Percentiles rank a stretch among this genome's conserved stretches.
phyloP scores from a whole-genome alignment of 2,888 invertebrate genomes.

The Calephelis perditalis region DNA sequence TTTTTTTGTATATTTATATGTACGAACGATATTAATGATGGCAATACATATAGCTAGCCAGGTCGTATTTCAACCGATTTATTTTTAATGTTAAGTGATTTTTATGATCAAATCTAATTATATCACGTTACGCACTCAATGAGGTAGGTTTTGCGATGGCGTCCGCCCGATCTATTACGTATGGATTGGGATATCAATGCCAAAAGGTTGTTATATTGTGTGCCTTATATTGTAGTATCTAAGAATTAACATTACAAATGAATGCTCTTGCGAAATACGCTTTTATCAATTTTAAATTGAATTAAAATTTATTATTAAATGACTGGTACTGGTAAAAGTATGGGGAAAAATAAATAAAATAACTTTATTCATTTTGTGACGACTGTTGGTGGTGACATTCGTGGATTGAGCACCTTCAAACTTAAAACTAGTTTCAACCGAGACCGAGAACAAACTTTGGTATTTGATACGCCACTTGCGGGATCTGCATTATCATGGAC shows the following conservation, averaged over 20 bases:
- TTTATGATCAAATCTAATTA: too few species aligned
- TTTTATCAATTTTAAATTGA: neutral
- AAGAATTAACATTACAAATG: neutral
- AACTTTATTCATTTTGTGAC: constrained; percentile 31
- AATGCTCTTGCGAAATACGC: neutral
- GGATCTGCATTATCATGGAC: constrained; percentile 91
- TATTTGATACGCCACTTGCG: constrained; percentile 88
- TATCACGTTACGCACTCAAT: too few species aligned
- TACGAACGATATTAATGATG: too few species aligned
- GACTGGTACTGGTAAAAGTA: constrained; percentile 10
- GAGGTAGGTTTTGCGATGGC: too few species aligned
- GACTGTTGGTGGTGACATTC: constrained; percentile 38
- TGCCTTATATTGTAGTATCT: too few species aligned
- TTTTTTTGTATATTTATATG: too few species aligned
- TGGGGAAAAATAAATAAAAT: constrained; percentile 6
- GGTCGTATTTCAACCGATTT: too few species aligned
- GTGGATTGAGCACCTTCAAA: constrained; percentile 24
- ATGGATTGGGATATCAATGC: too few species aligned
- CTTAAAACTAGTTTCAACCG: constrained; percentile 68
- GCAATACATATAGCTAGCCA: too few species aligned
- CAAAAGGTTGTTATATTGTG: too few species aligned
- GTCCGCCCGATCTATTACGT: too few species aligned
- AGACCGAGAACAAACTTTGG: constrained; percentile 92
- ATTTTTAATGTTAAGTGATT: too few species aligned
- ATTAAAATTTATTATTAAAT: constrained; percentile 15